Base-by-base conservation (phyloP, 2,888 invertebrate genomes). In the Idaea dimidiata region DNA sequence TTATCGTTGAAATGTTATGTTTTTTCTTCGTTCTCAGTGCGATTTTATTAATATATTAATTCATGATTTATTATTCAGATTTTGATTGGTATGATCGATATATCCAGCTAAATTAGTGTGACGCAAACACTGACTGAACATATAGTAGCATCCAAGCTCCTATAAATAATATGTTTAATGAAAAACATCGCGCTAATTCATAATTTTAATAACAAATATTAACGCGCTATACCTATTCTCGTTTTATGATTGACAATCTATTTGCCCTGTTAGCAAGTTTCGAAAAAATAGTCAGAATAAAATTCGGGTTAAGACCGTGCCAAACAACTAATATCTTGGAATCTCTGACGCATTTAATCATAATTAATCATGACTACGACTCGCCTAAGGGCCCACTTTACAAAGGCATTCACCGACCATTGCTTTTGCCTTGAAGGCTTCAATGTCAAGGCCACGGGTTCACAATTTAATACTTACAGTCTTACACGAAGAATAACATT, bases 221-320 rank as follows among this genome's bases (percentile, higher is more conserved):
- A n/a, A 43, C 10, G 33, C 7, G 43, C 8, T 43, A 1, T 43
- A n/a, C n/a, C n/a, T n/a, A 10, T 43, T 43, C 43, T 43, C 43
- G 10, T 43, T 43, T 10, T 43, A 43, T 43, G 43, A 43, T 43
- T 43, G 43, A 43, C 43, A 43, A 32, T 14, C 43, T 43, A 43
- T 43, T 43, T 43, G 43, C 14, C 10, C 43, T 43, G 14, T 43
- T 43, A 7, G 8, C 43, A 3, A 43, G 43, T 3, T 10, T 14
- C 43, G 43, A 43, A 43, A 10, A 43, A 43, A 6, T 43, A 43
- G 2, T 14, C 62, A 55, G 64, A 68, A 68, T 67, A 64, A 61
- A 66, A 72, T 72, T 67, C 69, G 60, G 74, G 74, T 73, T 76
- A 78, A 72, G 75, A 67, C 69, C 67, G 65, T 70, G 64, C 66